phyloP scores from a whole-genome alignment of 2,888 invertebrate species.

The Clanis bilineata region DNA sequence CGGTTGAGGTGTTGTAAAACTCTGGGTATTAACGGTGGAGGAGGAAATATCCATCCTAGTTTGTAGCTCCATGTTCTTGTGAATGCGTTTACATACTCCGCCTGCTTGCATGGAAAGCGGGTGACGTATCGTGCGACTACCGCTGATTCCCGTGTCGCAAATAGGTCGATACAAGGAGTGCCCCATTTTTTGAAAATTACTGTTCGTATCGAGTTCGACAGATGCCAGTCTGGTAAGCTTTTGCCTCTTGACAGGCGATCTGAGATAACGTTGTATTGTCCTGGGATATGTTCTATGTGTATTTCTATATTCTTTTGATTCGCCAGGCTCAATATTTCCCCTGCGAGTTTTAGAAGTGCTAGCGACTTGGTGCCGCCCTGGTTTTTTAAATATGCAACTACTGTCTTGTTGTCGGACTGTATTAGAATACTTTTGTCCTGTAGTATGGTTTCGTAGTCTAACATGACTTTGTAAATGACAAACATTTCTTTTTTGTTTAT shows the following conservation, averaged over 20 bases:
- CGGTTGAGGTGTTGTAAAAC: slow-evolving; percentile 28
- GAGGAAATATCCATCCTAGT: slow-evolving; percentile 19
- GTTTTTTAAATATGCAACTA: slow-evolving; percentile 18
- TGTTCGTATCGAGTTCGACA: neutral
- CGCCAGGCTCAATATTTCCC: neutral
- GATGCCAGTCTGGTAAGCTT: neutral
- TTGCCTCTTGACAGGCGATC: neutral
- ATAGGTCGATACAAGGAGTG: neutral
- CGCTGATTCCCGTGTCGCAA: neutral
- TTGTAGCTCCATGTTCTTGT: neutral
- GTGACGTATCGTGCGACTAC: neutral
- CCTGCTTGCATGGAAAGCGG: neutral
- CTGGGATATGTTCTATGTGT: neutral
- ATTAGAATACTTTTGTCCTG: neutral
- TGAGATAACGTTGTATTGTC: slow-evolving; percentile 2
- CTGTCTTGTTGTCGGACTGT: slow-evolving; percentile 17
- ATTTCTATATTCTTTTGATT: neutral
- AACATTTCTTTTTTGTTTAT: slow-evolving; percentile 16
- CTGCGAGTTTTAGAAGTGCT: slow-evolving; percentile 24
- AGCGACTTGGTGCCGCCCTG: slow-evolving; percentile 30
- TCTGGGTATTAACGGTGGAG: slow-evolving; percentile 23
- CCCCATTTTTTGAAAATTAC: too few relatives aligned
- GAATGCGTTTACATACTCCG: neutral
- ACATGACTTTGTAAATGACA: slow-evolving; percentile 1
- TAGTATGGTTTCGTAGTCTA: neutral